phyloP scores from a whole-genome alignment of 2,797 vertebrate species.

The Oreochromis grahami region DNA sequence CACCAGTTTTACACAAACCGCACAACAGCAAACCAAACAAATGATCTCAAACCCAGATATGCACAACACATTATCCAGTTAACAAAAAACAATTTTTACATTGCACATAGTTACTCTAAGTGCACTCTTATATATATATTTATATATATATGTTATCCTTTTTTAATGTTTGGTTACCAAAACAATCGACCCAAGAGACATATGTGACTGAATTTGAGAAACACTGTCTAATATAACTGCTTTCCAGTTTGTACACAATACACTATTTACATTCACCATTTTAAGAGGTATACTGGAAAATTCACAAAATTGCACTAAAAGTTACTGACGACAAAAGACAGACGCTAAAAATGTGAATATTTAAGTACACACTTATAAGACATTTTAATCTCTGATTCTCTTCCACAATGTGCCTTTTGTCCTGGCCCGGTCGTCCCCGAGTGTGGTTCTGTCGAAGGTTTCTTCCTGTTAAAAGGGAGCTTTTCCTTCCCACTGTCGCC shows the following conservation, averaged over 20 bases:
- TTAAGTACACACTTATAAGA: neutral
- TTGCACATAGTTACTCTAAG: constrained; percentile 9
- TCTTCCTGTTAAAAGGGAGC: accelerated
- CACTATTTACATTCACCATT: constrained; percentile 50
- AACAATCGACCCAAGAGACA: constrained; percentile 9
- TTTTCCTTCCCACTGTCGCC: neutral
- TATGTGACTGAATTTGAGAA: neutral
- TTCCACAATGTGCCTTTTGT: neutral
- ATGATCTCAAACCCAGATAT: constrained; percentile 23
- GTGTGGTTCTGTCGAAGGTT: neutral
- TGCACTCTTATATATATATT: constrained; percentile 5
- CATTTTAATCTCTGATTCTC: neutral
- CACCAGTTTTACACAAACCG: constrained; percentile 34
- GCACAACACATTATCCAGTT: constrained; percentile 61
- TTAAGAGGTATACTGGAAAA: constrained; percentile 43
- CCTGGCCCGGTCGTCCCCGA: neutral
- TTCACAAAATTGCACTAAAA: constrained; percentile 29
- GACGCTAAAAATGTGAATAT: neutral
- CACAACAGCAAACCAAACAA: constrained; percentile 6
- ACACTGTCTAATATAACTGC: neutral
- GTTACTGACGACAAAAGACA: constrained; percentile 3
- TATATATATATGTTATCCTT: neutral
- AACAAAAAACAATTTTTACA: too few species aligned
- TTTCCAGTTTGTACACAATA: neutral
- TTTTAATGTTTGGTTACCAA: constrained; percentile 2